Conservation (phyloP, 2,888 invertebrate species). For the Dugesia japonica region DNA sequence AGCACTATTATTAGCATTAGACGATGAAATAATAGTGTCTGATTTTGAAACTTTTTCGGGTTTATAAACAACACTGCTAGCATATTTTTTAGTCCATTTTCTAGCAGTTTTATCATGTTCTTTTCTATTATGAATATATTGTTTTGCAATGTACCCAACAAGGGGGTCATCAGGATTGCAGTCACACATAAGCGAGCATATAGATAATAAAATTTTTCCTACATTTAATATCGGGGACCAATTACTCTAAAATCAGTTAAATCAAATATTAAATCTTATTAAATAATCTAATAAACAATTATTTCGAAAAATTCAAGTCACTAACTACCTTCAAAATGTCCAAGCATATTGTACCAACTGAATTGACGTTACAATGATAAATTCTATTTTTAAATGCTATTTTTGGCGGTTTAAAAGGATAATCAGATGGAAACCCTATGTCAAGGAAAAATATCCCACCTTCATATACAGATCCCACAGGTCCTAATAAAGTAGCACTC, state of each 20-base stretch:
- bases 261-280: no score
- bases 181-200: conserved; percentile 89
- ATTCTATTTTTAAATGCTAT: conserved; percentile 77
- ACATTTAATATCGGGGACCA: conserved; percentile 98
- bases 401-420: conserved; percentile 94
- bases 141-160: conserved; percentile 90
- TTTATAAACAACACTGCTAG: conserved; percentile 51
- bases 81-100: conserved; percentile 93
- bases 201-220: conserved; percentile 85
- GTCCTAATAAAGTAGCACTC: conserved; percentile 63
- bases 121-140: conserved; percentile 86
- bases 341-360: conserved; percentile 90
- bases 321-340: conserved; percentile 72
- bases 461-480: conserved; percentile 88
- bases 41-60: not conserved
- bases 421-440: conserved; percentile 87
- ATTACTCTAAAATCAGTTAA: conserved; percentile 64
- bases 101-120: conserved; percentile 94
- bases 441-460: conserved; percentile 95
- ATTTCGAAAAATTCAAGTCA: no score
- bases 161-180: conserved; percentile 97
- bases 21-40: not conserved
- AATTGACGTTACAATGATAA: conserved; percentile 98
- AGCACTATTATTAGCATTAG: not conserved
- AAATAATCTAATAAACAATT: no score